Conservation (phyloP, 2,888 invertebrate species). For the Pogonocherus hispidulus region DNA sequence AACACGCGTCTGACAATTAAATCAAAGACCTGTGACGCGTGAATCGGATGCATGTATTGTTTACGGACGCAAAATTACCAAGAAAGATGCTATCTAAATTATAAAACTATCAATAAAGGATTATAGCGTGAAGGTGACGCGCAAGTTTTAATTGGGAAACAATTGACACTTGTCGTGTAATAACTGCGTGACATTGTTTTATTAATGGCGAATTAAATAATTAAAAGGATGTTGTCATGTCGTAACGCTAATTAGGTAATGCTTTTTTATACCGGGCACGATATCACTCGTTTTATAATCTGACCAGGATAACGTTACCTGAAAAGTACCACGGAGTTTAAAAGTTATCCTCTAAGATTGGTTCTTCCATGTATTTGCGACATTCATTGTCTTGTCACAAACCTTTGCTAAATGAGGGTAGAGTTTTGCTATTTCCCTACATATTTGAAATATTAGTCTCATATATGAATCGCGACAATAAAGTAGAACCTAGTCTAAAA, state of each 20-base stretch:
- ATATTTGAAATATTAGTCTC: no score
- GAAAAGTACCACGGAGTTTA: no score
- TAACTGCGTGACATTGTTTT: background rate
- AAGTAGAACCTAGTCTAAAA: no score
- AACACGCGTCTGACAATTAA: conserved; percentile 7
- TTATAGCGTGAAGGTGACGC: conserved; percentile 1
- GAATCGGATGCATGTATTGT: conserved; percentile 7
- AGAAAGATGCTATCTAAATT: background rate
- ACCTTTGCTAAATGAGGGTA: no score
- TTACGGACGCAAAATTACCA: background rate
- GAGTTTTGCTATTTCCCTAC: no score
- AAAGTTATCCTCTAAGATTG: no score
- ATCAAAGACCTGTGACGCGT: no score
- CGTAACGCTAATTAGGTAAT: background rate
- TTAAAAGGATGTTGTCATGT: background rate
- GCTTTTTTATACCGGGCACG: background rate
- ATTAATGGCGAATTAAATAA: background rate
- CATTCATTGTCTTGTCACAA: no score
- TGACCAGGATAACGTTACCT: no score
- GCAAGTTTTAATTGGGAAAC: conserved; percentile 1
- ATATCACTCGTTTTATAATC: background rate
- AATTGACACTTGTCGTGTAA: background rate
- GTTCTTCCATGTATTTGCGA: no score
- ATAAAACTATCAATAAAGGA: background rate
- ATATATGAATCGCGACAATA: no score